These are phyloP conservation scores for Xenotilapia flavipinnis DNA, from an alignment of 2,113 vertebrate species.

Conservation along the genomic window DNA sequence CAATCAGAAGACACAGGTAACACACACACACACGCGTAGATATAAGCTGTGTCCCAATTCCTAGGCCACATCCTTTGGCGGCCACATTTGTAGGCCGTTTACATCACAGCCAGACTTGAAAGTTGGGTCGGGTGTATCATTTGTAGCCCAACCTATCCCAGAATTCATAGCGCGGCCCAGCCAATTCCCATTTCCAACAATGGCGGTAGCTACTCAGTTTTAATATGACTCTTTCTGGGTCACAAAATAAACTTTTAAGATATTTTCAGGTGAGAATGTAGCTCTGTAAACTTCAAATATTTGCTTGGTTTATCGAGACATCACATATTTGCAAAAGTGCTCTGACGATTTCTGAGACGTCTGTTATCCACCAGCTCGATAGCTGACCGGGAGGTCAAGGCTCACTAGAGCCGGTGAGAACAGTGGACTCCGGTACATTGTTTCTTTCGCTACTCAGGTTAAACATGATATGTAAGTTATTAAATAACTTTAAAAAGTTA, in stretches of 20 bases:
- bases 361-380: neutral
- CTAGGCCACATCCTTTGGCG: neutral
- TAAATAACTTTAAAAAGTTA: neutral
- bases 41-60: neutral
- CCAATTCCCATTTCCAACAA: neutral
- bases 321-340: neutral
- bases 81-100: neutral
- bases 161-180: neutral
- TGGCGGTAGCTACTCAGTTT: neutral
- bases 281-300: neutral
- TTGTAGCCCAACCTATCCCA: neutral
- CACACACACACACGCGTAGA: neutral
- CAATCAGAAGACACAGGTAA: conserved; percentile 10
- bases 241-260: neutral
- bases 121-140: neutral
- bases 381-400: neutral
- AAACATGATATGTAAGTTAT: neutral
- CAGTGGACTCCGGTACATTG: neutral
- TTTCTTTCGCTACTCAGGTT: neutral
- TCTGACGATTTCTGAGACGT: neutral
- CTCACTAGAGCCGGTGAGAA: neutral
- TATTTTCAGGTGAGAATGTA: neutral
- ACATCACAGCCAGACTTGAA: neutral
- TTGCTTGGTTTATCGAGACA: neutral
- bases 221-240: neutral